These are phyloP conservation scores for Melinaea marsaeus DNA, from an alignment of 2,888 invertebrate genomes.

Conservation along the genomic window DNA sequence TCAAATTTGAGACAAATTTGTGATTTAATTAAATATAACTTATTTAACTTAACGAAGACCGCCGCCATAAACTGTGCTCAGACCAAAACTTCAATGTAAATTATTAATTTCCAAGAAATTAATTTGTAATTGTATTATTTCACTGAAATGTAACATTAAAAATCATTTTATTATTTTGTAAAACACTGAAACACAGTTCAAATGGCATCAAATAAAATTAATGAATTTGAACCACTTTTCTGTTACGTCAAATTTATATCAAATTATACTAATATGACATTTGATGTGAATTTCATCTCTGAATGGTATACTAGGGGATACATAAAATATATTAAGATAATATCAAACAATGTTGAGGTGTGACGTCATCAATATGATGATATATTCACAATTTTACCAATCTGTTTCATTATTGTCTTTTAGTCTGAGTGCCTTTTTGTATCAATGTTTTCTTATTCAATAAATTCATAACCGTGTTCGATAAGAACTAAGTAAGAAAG, in stretches of 20 bases:
- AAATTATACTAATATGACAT: too few species aligned
- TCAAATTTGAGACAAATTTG: background rate
- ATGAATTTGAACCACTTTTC: background rate
- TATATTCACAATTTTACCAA: background rate
- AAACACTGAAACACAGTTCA: background rate
- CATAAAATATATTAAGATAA: too few species aligned
- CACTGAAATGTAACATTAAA: background rate
- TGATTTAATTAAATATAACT: slow-evolving; percentile 1
- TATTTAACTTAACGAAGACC: background rate
- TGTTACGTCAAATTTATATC: background rate
- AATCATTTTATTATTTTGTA: too few species aligned
- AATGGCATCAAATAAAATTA: background rate
- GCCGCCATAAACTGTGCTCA: background rate
- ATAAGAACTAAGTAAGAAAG: background rate
- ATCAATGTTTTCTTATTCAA: background rate
- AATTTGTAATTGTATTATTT: background rate
- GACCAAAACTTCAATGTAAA: background rate
- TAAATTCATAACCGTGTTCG: background rate
- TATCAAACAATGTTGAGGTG: too few species aligned
- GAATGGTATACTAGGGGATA: too few species aligned
- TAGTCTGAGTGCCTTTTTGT: background rate
- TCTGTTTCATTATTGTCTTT: background rate
- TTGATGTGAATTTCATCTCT: too few species aligned
- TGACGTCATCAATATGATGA: background rate
- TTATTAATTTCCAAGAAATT: background rate